These are phyloP conservation scores for Rotaria socialis DNA, from an alignment of 2,888 invertebrate genomes.

Conservation along the genomic window DNA sequence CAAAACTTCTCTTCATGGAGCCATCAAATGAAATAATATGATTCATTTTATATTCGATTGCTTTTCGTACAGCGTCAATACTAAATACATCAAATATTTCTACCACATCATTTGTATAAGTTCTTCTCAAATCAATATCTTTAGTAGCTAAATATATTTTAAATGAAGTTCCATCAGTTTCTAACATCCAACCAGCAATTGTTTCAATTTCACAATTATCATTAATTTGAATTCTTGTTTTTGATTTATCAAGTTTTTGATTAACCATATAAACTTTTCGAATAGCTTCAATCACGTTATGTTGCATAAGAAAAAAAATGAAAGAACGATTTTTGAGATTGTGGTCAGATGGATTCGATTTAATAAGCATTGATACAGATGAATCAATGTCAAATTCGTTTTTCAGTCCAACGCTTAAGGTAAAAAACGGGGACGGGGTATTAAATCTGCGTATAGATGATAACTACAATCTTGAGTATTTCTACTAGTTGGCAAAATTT, in stretches of 20 bases:
- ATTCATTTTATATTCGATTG: constrained; percentile 99
- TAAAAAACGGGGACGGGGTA: too few relatives aligned
- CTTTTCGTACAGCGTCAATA: constrained; percentile 97
- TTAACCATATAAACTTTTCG: constrained; percentile 88
- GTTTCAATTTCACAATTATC: constrained; percentile 96
- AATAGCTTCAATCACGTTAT: constrained; percentile 62
- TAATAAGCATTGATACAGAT: too few relatives aligned
- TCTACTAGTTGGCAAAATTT: too few relatives aligned
- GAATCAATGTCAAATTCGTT: too few relatives aligned
- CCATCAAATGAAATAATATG: constrained; percentile 98
- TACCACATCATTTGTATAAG: constrained; percentile 97
- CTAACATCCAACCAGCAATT: constrained; percentile 94
- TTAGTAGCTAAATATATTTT: constrained; percentile 90
- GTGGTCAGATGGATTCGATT: too few relatives aligned
- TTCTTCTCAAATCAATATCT: constrained; percentile 92
- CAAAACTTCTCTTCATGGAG: constrained; percentile 93
- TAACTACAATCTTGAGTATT: too few relatives aligned
- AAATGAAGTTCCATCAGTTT: constrained; percentile 97
- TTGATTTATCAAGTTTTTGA: constrained; percentile 86
- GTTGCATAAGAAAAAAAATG: constrained; percentile 99
- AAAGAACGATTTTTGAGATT: too few relatives aligned
- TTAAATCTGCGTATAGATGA: too few relatives aligned
- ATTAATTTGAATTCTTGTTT: constrained; percentile 92
- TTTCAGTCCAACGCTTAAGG: too few relatives aligned
- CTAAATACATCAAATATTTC: constrained; percentile 92